Evolutionary conservation across 2,888 invertebrate genomes (phyloP).

Genomic region (Neoitamus cyanurus): DNA sequence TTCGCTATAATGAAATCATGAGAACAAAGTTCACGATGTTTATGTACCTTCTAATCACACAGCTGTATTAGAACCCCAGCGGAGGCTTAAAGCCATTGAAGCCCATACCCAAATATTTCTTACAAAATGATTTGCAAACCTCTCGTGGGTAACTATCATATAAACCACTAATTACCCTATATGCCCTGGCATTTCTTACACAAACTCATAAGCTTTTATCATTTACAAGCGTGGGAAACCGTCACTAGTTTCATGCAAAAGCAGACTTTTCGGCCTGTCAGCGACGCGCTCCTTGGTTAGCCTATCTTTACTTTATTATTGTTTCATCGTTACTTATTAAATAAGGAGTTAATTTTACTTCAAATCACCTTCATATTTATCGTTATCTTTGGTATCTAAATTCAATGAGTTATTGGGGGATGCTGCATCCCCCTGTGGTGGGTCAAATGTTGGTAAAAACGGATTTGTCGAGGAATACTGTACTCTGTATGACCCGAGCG

Average conservation of each 20-base stretch:
- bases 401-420: constrained; percentile 62
- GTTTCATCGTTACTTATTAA: not conserved
- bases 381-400: constrained; percentile 60
- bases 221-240: not conserved
- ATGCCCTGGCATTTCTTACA: not conserved
- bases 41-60: no score
- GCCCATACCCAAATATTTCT: not conserved
- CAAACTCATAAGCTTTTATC: not conserved
- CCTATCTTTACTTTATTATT: not conserved
- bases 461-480: constrained; percentile 67
- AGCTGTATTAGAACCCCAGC: not conserved
- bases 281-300: not conserved
- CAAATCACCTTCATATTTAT: constrained; percentile 65
- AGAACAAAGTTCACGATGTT: no score
- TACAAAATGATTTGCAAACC: not conserved
- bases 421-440: constrained; percentile 56
- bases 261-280: not conserved
- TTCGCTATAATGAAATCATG: no score
- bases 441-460: constrained; percentile 66
- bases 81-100: not conserved
- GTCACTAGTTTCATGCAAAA: not conserved
- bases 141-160: not conserved
- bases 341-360: constrained; percentile 57
- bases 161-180: constrained; percentile 1
- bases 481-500: constrained; percentile 65